A percentile compares a stretch with the other conserved stretches of the same genome.
Conservation (phyloP, 2,113 vertebrate species). For the Gnathonemus longibarbis region DNA sequence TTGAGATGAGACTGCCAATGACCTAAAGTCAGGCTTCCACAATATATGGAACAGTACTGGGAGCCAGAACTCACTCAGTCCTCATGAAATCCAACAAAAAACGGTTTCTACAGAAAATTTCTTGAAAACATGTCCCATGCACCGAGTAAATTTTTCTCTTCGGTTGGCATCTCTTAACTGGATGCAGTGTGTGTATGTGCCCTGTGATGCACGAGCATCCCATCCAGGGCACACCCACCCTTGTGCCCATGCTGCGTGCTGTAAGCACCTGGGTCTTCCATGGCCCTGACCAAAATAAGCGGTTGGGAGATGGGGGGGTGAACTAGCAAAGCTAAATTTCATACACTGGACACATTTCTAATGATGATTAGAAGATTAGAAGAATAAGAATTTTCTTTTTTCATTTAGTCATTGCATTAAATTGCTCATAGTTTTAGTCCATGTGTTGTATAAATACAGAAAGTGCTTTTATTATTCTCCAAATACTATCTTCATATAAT, state of each 20-base stretch:
- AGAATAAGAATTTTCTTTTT: neutral
- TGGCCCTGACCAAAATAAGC: neutral
- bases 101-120: too few relatives aligned
- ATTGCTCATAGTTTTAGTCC: neutral
- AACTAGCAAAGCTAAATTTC: neutral
- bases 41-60: neutral
- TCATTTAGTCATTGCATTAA: neutral
- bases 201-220: neutral
- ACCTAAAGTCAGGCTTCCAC: neutral
- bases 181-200: neutral
- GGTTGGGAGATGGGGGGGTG: neutral
- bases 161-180: neutral
- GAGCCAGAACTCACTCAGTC: neutral
- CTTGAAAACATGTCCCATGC: neutral
- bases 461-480: neutral
- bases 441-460: neutral
- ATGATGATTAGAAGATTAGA: neutral
- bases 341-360: neutral
- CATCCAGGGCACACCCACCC: neutral
- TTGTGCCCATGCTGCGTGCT: neutral
- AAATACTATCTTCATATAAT: neutral
- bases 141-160: neutral
- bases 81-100: neutral
- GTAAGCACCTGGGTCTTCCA: neutral
- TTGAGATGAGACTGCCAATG: neutral